Evolutionary conservation across 2,888 invertebrate genomes (phyloP).

Genomic region (Sipha maydis): DNA sequence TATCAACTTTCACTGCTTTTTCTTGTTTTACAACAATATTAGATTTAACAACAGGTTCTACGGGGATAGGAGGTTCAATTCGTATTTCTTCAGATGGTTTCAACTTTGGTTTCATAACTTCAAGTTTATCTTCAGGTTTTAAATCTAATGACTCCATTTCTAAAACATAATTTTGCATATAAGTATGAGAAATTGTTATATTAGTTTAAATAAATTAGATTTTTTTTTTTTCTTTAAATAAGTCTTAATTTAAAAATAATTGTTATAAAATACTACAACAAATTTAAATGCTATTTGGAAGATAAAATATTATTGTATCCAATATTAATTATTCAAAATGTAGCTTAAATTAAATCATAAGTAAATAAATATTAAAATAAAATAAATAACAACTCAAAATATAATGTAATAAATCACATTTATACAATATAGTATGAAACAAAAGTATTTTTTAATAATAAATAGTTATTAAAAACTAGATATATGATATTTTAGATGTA

Average conservation of each 20-base stretch:
- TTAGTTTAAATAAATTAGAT: too few relatives aligned
- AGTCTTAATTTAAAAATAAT: not conserved
- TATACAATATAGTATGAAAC: too few relatives aligned
- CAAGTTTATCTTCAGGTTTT: conserved; percentile 14
- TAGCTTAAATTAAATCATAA: too few relatives aligned
- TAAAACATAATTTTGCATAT: not conserved
- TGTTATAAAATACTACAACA: not conserved
- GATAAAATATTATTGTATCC: not conserved
- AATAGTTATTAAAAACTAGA: too few relatives aligned
- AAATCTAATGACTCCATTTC: not conserved
- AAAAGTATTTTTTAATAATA: too few relatives aligned
- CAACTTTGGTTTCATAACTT: not conserved
- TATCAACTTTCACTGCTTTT: conserved; percentile 65
- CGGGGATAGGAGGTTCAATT: conserved; percentile 61
- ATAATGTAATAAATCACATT: too few relatives aligned
- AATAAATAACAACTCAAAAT: too few relatives aligned
- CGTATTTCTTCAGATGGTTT: conserved; percentile 57
- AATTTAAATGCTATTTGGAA: not conserved
- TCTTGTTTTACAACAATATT: conserved; percentile 66
- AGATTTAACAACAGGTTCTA: conserved; percentile 66
- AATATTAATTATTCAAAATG: not conserved
- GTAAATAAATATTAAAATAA: too few relatives aligned
- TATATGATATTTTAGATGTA: too few relatives aligned
- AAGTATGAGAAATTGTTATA: not conserved
- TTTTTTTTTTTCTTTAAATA: not conserved